Base-by-base conservation (phyloP, 2,888 invertebrate genomes). In the Augochlorella aurata region DNA sequence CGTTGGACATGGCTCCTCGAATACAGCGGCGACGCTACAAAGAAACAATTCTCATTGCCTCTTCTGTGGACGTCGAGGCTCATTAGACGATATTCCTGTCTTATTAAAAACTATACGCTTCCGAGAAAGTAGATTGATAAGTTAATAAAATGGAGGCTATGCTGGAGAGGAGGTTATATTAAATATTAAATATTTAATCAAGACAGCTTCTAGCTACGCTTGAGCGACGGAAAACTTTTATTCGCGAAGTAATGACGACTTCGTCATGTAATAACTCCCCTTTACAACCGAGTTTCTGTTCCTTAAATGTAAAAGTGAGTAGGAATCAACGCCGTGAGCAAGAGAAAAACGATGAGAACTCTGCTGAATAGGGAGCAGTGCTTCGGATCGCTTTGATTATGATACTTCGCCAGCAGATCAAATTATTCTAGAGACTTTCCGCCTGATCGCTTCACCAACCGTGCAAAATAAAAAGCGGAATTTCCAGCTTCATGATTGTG, bases 171-270 rank as follows among this genome's bases (percentile, higher is more conserved):
- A 9, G 63, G 38, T 18, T 63, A 38, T 18, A 63, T 63, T 63
- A 63, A 63, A 38, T 18, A 63, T 63, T 63, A 63, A 63, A 63
- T 63, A 63, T 63, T 63, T 63, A 63, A 63, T 63, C 63, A 63
- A 38, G 63, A 18, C 63, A 18, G 63, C 63, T 18, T 61, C 61
- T 18, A 16, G 29, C 38, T 29, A 16, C 63, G 9, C 16, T 5
- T 29, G 16, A 14, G 16, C 63, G 38, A 38, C 38, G 29, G 16
- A 38, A 38, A 63, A 63, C 29, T 63, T 63, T 63, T 63, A 63
- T 63, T 63, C 63, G 38, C 2, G 63, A 38, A 63, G 63, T 18
- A 18, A 63, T 1, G 63, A 18, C 16, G 29, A 24, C 12, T 24
- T 29, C 58, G 58, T 18, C 63, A 38, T 38, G 38, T 38, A 38